phyloP scores from a whole-genome alignment of 2,888 invertebrate species.

The Rhagium mordax region DNA sequence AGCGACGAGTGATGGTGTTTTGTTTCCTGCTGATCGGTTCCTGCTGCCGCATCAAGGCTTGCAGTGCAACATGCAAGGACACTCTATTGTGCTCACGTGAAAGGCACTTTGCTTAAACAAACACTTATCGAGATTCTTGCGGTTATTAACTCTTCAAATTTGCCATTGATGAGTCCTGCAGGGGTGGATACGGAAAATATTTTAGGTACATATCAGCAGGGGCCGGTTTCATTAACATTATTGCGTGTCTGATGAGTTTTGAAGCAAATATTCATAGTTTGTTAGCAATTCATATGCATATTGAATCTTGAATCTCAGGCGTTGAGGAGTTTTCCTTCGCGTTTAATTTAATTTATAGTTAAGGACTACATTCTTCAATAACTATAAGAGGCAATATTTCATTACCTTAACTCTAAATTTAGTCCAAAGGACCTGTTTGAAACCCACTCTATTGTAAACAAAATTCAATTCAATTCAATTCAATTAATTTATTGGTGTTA shows the following conservation, averaged over 20 bases:
- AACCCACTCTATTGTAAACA: too few relatives aligned
- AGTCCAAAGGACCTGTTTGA: too few relatives aligned
- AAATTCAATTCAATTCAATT: too few relatives aligned
- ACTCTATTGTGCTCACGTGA: slow-evolving; percentile 49
- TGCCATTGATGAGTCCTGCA: slow-evolving; percentile 42
- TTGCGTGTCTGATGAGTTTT: neutral
- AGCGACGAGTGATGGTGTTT: slow-evolving; percentile 47
- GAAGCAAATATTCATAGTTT: neutral
- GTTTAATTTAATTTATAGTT: too few relatives aligned
- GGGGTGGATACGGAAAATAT: slow-evolving; percentile 32
- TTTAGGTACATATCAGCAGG: slow-evolving; percentile 23
- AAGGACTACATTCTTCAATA: too few relatives aligned
- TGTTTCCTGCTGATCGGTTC: slow-evolving; percentile 50
- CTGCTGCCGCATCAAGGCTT: slow-evolving; percentile 31
- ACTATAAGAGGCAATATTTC: too few relatives aligned
- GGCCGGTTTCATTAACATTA: slow-evolving; percentile 35
- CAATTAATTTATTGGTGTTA: too few relatives aligned
- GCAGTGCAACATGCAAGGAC: slow-evolving; percentile 44
- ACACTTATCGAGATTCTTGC: slow-evolving; percentile 60
- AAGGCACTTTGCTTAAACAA: slow-evolving; percentile 55
- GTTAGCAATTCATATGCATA: too few relatives aligned
- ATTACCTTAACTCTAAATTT: too few relatives aligned
- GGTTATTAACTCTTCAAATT: slow-evolving; percentile 59
- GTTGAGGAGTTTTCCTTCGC: too few relatives aligned
- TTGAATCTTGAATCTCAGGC: too few relatives aligned